These are phyloP conservation scores for Catostylus mosaicus DNA, from an alignment of 30 jellyfish, hydroid and myxozoan species.

Conservation along the genomic window DNA sequence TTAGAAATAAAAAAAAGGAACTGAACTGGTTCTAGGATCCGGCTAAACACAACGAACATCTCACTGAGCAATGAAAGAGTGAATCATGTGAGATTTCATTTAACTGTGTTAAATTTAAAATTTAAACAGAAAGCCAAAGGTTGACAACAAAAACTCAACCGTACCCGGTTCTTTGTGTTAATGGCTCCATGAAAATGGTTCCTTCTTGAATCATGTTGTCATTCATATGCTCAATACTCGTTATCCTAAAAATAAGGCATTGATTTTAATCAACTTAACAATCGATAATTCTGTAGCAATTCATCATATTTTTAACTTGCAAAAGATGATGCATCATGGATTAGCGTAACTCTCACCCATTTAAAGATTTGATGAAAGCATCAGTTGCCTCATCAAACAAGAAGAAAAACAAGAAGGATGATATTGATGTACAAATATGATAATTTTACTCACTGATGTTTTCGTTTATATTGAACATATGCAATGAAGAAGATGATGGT, in stretches of 20 bases:
- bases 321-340: no score
- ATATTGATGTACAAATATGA: not conserved
- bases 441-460: conserved; percentile 79
- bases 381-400: no score
- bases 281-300: no score
- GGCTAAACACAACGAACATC: not conserved
- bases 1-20: no score
- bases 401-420: no score
- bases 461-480: conserved; percentile 67
- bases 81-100: no score
- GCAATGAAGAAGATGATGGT: conserved; percentile 45
- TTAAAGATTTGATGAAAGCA: no score
- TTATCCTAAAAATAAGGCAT: conserved; percentile 4
- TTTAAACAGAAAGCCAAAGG: no score
- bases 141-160: not conserved
- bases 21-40: no score
- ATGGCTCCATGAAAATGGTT: conserved; percentile 1
- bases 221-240: conserved; percentile 21
- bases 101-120: no score
- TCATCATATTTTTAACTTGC: no score
- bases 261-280: not conserved
- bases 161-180: conserved; percentile 41
- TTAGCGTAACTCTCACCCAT: no score
- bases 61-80: not conserved
- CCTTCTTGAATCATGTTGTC: not conserved